These are phyloP conservation scores for Lordiphosa mommai DNA, from an alignment of 1,140 invertebrate species.

Conservation along the genomic window DNA sequence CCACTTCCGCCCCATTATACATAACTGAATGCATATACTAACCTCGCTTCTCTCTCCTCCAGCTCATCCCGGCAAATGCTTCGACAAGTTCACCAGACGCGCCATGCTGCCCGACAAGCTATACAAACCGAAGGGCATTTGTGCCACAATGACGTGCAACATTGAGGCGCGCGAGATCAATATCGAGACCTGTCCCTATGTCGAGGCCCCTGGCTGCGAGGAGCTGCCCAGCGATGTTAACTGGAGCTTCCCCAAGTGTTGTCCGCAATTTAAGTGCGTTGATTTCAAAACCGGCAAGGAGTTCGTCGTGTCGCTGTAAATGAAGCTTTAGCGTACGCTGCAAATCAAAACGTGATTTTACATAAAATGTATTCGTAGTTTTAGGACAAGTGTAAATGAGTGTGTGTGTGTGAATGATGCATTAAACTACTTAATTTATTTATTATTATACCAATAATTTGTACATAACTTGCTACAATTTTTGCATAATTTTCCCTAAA, in stretches of 20 bases:
- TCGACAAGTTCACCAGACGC: slow-evolving; percentile 72
- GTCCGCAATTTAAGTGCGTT: slow-evolving; percentile 75
- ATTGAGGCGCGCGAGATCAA: slow-evolving; percentile 67
- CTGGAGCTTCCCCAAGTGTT: slow-evolving; percentile 77
- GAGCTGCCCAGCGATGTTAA: slow-evolving; percentile 69
- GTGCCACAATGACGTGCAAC: slow-evolving; percentile 76
- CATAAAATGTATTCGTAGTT: slow-evolving; percentile 72
- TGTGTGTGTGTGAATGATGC: slow-evolving; percentile 39
- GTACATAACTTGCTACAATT: slow-evolving; percentile 50
- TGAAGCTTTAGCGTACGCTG: not conserved
- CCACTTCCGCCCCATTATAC: slow-evolving; percentile 59
- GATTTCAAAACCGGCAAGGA: slow-evolving; percentile 79
- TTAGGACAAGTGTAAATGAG: slow-evolving; percentile 3
- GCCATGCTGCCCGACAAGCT: slow-evolving; percentile 75
- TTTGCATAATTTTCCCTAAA: slow-evolving; percentile 38
- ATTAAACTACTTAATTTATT: slow-evolving; percentile 68
- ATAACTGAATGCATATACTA: slow-evolving; percentile 16
- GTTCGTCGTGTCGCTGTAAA: slow-evolving; percentile 66
- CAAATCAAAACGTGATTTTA: slow-evolving; percentile 65
- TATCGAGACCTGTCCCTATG: slow-evolving; percentile 76
- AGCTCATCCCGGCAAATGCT: slow-evolving; percentile 77
- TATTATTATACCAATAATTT: slow-evolving; percentile 54
- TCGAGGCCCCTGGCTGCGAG: slow-evolving; percentile 76
- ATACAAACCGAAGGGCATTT: slow-evolving; percentile 78
- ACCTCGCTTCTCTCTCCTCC: slow-evolving; percentile 6